A percentile compares a stretch with the other conserved stretches of the same genome.
Evolutionary conservation across 2,888 invertebrate species (phyloP).

Genomic region (Drosophila kokeensis): DNA sequence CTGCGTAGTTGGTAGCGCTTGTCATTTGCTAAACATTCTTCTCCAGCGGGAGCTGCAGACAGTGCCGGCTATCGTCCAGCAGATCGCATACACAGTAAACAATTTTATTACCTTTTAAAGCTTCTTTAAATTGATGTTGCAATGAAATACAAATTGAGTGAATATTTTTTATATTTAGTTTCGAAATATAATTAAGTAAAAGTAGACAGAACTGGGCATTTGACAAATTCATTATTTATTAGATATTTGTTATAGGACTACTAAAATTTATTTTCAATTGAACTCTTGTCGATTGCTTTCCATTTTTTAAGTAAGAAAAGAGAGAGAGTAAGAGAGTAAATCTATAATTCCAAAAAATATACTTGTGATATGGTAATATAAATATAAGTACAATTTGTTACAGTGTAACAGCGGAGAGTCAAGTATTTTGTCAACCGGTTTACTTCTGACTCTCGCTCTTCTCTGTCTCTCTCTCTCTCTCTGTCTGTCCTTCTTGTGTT

Average conservation of each 20-base stretch:
- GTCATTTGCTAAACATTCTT: conserved; percentile 69
- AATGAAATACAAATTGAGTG: neutral
- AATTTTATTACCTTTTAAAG: neutral
- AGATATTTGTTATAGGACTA: neutral
- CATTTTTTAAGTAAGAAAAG: no score
- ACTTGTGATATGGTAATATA: neutral
- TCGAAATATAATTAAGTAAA: neutral
- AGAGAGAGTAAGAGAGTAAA: no score
- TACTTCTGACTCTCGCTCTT: conserved; percentile 8
- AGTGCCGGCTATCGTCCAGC: conserved; percentile 64
- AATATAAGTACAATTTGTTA: neutral
- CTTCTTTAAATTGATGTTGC: neutral
- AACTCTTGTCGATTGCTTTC: no score
- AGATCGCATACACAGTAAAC: conserved; percentile 62
- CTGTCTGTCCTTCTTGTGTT: neutral
- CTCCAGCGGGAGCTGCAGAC: conserved; percentile 23
- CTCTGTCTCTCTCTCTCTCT: neutral
- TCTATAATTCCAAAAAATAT: neutral
- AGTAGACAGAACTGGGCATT: neutral
- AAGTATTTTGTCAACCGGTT: conserved; percentile 75
- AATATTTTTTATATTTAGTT: neutral
- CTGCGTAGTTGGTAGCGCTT: conserved; percentile 67
- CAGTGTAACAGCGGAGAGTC: conserved; percentile 2
- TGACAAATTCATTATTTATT: neutral
- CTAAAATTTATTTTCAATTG: no score